Percentiles rank a stretch among this genome's conserved stretches.
These are phyloP conservation scores for Sphyrna mokarran DNA, from an alignment of 2,113 vertebrate species.

Conservation along the genomic window DNA sequence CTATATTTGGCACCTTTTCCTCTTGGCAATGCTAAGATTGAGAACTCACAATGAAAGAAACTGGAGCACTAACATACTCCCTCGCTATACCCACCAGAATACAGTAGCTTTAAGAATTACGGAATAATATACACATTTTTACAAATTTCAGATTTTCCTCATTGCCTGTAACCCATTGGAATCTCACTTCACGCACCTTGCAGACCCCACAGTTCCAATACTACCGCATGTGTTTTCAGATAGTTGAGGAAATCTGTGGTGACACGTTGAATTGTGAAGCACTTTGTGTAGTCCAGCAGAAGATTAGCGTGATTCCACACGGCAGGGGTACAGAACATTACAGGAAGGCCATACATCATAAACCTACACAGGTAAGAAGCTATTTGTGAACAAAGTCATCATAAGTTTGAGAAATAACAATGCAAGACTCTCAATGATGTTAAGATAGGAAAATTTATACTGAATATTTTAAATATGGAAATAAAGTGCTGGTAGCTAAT, in stretches of 20 bases:
- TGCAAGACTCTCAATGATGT: neutral
- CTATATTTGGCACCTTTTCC: neutral
- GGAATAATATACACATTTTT: neutral
- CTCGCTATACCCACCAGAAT: neutral
- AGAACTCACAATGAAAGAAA: neutral
- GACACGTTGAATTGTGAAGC: conserved; percentile 5
- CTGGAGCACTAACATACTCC: neutral
- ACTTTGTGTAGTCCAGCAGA: conserved; percentile 18
- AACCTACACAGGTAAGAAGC: neutral
- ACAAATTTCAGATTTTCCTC: neutral
- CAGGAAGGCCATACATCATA: conserved; percentile 2
- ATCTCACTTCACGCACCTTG: neutral
- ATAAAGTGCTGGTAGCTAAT: neutral
- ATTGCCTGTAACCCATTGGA: neutral
- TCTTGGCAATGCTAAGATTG: neutral
- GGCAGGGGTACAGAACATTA: conserved; percentile 14
- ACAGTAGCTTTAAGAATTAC: neutral
- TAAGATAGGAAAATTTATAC: neutral
- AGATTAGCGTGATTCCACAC: conserved; percentile 17
- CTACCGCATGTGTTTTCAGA: neutral
- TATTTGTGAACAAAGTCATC: neutral
- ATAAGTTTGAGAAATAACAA: neutral
- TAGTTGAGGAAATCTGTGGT: conserved; percentile 29
- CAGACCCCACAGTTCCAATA: conserved; percentile 7
- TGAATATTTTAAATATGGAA: neutral